These are phyloP conservation scores for Neoascia interrupta DNA, from an alignment of 2,888 invertebrate species.

Conservation along the genomic window DNA sequence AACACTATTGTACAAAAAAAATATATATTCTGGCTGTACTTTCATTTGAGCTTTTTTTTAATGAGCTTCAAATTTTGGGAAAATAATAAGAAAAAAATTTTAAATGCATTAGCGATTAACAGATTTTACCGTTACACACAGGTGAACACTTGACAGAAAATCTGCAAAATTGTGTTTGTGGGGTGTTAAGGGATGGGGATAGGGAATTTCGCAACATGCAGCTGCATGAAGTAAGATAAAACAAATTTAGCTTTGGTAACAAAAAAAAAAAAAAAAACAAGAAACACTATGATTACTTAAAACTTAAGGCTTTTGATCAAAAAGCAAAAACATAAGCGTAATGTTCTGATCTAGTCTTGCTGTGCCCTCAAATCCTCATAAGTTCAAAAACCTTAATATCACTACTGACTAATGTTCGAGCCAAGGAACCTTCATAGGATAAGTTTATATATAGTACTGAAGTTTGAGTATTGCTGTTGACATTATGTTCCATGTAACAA, in stretches of 20 bases:
- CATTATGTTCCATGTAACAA: too few relatives aligned
- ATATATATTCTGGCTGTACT: slow-evolving; percentile 35
- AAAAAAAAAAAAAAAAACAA: not conserved
- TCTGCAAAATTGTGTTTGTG: too few relatives aligned
- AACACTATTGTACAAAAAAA: slow-evolving; percentile 18
- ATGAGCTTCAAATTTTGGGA: too few relatives aligned
- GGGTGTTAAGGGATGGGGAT: not conserved
- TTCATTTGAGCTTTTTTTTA: slow-evolving; percentile 19
- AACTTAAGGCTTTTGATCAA: not conserved
- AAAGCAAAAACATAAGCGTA: not conserved
- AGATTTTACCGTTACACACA: slow-evolving; percentile 34
- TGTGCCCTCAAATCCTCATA: too few relatives aligned
- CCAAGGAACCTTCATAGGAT: too few relatives aligned
- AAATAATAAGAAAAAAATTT: too few relatives aligned
- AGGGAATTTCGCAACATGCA: slow-evolving; percentile 5
- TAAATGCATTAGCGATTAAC: slow-evolving; percentile 38
- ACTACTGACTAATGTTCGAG: too few relatives aligned
- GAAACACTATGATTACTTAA: not conserved
- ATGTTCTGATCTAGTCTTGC: too few relatives aligned
- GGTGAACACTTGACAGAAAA: not conserved
- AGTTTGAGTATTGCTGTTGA: too few relatives aligned
- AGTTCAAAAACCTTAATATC: too few relatives aligned
- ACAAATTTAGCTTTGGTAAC: not conserved
- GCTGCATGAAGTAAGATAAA: not conserved
- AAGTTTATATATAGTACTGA: too few relatives aligned